phyloP scores from a whole-genome alignment of 1,140 invertebrate genomes.

The Calephelis virginiensis region DNA sequence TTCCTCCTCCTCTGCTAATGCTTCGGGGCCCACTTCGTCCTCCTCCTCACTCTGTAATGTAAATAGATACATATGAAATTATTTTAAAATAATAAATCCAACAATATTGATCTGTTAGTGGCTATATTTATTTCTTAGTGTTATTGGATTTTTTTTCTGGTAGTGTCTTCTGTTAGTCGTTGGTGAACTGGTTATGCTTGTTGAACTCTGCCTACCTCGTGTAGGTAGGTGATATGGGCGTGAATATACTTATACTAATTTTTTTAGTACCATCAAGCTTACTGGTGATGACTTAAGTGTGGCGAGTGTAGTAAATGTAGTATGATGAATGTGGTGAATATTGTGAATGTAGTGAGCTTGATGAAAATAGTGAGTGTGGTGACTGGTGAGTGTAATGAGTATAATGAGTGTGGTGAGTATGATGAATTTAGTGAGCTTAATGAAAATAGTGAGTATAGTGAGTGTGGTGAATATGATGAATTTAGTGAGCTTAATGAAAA shows the following conservation, averaged over 20 bases:
- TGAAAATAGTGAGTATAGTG: background rate
- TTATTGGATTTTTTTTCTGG: too few relatives aligned
- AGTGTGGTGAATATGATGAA: background rate
- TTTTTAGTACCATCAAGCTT: background rate
- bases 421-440: too few relatives aligned
- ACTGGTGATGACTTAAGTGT: background rate
- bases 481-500: too few relatives aligned
- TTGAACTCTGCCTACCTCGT: too few relatives aligned
- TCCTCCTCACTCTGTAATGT: conserved; percentile 21
- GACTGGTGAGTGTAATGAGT: background rate
- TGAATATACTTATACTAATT: too few relatives aligned
- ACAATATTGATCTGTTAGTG: too few relatives aligned
- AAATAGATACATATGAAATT: background rate
- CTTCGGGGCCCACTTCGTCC: conserved; percentile 39
- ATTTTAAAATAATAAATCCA: too few relatives aligned
- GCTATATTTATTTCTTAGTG: too few relatives aligned
- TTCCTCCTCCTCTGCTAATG: conserved; percentile 42
- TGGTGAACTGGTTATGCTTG: too few relatives aligned
- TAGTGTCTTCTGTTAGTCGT: too few relatives aligned
- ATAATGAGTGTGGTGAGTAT: background rate
- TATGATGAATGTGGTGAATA: background rate
- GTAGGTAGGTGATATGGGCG: too few relatives aligned
- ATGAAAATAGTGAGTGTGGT: background rate
- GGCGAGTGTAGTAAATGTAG: background rate
- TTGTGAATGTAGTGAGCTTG: too few relatives aligned